Evolutionary conservation across 2,113 vertebrate species (phyloP).

Genomic region (Marcusenius ussheri): DNA sequence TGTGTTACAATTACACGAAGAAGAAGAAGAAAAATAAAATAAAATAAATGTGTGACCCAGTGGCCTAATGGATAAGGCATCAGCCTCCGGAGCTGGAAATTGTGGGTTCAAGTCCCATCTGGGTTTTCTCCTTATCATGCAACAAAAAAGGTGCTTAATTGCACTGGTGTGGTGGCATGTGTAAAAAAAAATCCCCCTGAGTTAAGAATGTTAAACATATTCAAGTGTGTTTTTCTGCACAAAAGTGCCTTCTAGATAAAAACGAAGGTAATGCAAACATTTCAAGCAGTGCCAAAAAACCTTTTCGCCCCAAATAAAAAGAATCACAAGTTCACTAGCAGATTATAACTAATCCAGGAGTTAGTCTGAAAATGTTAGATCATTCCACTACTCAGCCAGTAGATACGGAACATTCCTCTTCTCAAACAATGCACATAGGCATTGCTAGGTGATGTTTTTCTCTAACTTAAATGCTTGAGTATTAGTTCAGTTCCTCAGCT

Average conservation of each 20-base stretch:
- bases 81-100: constrained; percentile 98
- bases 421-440: background rate
- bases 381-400: background rate
- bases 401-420: background rate
- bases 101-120: constrained; percentile 99
- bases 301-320: background rate
- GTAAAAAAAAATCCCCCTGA: background rate
- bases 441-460: background rate
- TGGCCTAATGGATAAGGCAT: constrained; percentile 99
- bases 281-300: too few species aligned
- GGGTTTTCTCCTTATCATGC: constrained; percentile 57
- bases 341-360: background rate
- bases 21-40: too few species aligned
- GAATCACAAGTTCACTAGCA: background rate
- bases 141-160: background rate
- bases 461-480: background rate
- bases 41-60: constrained; percentile 66
- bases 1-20: background rate
- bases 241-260: background rate
- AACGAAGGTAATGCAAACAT: background rate
- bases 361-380: background rate
- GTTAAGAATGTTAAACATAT: background rate
- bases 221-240: background rate
- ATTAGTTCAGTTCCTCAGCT: background rate
- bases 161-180: background rate